Evolutionary conservation across 2,797 vertebrate genomes (phyloP).

Genomic region (Lutjanus campechanus): DNA sequence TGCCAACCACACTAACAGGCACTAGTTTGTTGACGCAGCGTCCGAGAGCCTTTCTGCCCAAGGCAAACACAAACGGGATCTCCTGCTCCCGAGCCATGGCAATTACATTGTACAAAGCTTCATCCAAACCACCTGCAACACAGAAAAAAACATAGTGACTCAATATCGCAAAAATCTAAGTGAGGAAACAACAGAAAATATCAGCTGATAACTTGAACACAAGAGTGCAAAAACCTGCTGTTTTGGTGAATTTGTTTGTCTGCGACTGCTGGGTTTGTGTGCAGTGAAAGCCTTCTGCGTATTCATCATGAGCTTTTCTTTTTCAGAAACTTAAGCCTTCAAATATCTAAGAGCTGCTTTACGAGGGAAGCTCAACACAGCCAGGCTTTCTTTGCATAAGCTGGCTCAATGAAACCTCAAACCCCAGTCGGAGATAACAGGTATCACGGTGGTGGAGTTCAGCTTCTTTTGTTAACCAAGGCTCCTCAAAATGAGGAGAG

Average conservation of each 20-base stretch:
- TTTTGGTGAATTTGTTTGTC: background rate
- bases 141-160: slow-evolving; percentile 17
- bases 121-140: slow-evolving; percentile 93
- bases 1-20: slow-evolving; percentile 97
- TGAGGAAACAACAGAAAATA: background rate
- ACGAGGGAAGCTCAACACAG: no score
- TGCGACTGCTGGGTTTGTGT: background rate
- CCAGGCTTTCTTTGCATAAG: no score
- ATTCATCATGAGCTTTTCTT: background rate
- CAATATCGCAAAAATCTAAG: background rate
- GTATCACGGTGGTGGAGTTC: no score
- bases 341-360: no score
- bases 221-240: background rate
- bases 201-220: background rate
- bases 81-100: slow-evolving; percentile 98
- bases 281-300: background rate
- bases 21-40: slow-evolving; percentile 99
- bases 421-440: no score
- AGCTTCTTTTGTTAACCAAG: no score
- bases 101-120: slow-evolving; percentile 97
- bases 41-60: slow-evolving; percentile 96
- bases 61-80: slow-evolving; percentile 97
- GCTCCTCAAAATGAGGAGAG: no score
- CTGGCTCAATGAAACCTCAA: no score
- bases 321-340: background rate